Evolutionary conservation across 30 jellyfish, hydroid and myxozoan species (phyloP).

Genomic region (Haliclystus octoradiatus): DNA sequence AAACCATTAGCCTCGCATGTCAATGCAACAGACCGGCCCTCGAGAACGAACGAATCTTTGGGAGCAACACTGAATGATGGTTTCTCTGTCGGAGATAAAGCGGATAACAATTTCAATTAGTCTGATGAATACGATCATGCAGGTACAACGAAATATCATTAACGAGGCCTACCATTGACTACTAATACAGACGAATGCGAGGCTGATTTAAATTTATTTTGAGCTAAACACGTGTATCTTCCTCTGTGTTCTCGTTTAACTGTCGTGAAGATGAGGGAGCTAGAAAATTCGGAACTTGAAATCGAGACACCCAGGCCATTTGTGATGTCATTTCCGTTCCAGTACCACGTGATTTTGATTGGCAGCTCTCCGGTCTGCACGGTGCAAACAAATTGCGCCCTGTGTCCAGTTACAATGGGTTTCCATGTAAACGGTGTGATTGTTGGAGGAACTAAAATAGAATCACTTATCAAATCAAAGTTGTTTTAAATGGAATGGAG

Average conservation of each 20-base stretch:
- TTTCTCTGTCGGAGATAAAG: slow-evolving; percentile 11
- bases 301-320: slow-evolving; percentile 41
- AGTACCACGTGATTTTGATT: slow-evolving; percentile 65
- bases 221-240: slow-evolving; percentile 80
- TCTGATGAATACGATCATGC: no score
- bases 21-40: slow-evolving; percentile 31
- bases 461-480: no score
- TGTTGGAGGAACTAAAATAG: slow-evolving; percentile 65
- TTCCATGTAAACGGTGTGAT: slow-evolving; percentile 65
- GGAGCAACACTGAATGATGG: slow-evolving; percentile 30
- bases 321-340: slow-evolving; percentile 46
- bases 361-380: slow-evolving; percentile 68
- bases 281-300: slow-evolving; percentile 15
- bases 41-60: slow-evolving; percentile 36
- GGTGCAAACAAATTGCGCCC: slow-evolving; percentile 61
- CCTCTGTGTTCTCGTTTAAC: slow-evolving; percentile 68
- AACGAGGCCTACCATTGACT: slow-evolving; percentile 73
- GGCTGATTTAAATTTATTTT: slow-evolving; percentile 63
- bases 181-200: slow-evolving; percentile 54
- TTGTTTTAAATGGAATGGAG: no score
- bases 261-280: slow-evolving; percentile 36
- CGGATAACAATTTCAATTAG: no score
- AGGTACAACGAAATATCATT: no score
- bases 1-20: slow-evolving; percentile 65
- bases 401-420: slow-evolving; percentile 64